Base-by-base conservation (phyloP, 2,888 invertebrate genomes). In the Rhamnusium bicolor region DNA sequence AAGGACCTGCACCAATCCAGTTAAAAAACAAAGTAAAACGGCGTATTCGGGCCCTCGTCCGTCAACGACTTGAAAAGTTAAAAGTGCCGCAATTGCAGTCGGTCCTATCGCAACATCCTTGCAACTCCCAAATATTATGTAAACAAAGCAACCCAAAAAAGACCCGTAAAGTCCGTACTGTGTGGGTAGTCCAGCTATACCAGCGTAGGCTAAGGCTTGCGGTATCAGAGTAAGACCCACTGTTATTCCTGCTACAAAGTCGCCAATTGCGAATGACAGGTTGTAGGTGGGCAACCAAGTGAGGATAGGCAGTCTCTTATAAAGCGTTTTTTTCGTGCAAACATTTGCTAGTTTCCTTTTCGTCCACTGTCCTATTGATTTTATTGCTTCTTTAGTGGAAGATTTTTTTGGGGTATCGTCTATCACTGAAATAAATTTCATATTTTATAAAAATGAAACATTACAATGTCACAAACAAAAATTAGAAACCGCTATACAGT, bases 71-170 rank as follows among this genome's bases (percentile, higher is more conserved):
- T 95, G 95, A 87, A 91, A 94, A 0, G 96, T 96, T 80, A 98
- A 91, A 70, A 98, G 89, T 2, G 97, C 95, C 78, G 96, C 93
- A 82, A 98, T 96, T 75, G 98, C 97, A 1, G 97, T 97, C 14
- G 98, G 98, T 10, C 98, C 97, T 81, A 97, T 92, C 0, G 97
- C 97, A 73, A 97, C 94, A 86, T 97, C 97, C 87, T 96, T 96
- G 85, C 96, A 96, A 76, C 96, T 96, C 58, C 98, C 98, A 81
- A 98, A 91, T 79, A 98, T 89, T 82, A 96, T 94, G 90, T 98
- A 98, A 74, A 97, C 90, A 88, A 98, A 94, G 86, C 95, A 94
- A 54, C 97, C 96, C 84, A 97, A 89, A 89, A 98, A 98, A n/a
- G 97, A 96, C 66, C 96, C 95, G 88, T 98, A 98, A 63, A 98